Evolutionary conservation across 1,140 invertebrate species (phyloP).

Genomic region (Pachypsylla venusta): DNA sequence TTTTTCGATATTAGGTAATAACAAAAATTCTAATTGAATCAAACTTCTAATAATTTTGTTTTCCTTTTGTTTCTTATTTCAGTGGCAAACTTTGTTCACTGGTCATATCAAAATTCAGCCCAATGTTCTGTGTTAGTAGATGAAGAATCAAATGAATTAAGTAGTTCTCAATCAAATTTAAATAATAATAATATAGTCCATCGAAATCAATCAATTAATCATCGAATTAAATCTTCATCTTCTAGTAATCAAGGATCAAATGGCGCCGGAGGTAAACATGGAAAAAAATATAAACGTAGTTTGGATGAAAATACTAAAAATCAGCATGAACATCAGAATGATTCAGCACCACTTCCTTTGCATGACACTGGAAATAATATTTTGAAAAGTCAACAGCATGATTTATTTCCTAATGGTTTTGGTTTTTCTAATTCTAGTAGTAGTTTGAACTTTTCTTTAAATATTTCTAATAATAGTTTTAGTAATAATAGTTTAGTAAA

Average conservation of each 20-base stretch:
- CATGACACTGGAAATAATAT: no score
- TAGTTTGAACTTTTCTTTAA: no score
- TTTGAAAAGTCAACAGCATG: no score
- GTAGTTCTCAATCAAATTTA: slow-evolving; percentile 3
- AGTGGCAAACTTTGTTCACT: slow-evolving; percentile 65
- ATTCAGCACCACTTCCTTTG: no score
- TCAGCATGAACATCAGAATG: no score
- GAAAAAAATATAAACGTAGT: not conserved
- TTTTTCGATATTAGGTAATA: no score
- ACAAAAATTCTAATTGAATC: no score
- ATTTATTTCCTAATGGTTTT: no score
- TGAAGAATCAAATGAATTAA: slow-evolving; percentile 31
- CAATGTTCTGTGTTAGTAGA: slow-evolving; percentile 68
- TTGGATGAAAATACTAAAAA: not conserved
- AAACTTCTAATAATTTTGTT: not conserved
- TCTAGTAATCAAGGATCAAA: no score
- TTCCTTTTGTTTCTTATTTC: slow-evolving; percentile 28
- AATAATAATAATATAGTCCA: slow-evolving; percentile 31
- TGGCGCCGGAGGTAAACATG: not conserved
- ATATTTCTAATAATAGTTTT: no score
- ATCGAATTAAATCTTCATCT: slow-evolving; percentile 22
- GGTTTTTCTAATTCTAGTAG: no score
- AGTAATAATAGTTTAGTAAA: no score
- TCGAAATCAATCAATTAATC: slow-evolving; percentile 45
- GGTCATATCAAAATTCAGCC: slow-evolving; percentile 60